Conservation (phyloP, 2,888 invertebrate species). For the Acanthopleura granulata region DNA sequence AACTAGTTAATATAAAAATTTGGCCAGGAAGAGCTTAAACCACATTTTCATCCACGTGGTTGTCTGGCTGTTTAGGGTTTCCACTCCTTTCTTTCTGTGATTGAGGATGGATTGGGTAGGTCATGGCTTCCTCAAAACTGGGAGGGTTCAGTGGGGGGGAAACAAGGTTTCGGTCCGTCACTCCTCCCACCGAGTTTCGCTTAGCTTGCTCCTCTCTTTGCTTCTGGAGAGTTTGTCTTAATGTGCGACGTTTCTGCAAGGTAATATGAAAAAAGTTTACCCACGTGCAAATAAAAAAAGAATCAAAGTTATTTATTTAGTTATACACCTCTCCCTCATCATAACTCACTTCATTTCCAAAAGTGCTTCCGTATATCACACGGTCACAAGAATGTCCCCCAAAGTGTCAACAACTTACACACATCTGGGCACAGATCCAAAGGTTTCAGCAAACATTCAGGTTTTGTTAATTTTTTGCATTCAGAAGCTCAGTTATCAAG, state of each 20-base stretch:
- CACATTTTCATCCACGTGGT: constrained; percentile 7
- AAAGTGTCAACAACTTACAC: too few species aligned
- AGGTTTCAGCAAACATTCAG: too few species aligned
- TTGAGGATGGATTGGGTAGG: constrained; percentile 12
- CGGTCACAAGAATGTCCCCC: too few species aligned
- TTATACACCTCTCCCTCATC: too few species aligned
- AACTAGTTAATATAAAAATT: too few species aligned
- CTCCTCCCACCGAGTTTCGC: not conserved
- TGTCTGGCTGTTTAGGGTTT: not conserved
- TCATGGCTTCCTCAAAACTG: constrained; percentile 16
- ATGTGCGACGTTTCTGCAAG: constrained; percentile 88
- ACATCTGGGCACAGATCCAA: too few species aligned
- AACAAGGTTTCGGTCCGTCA: not conserved
- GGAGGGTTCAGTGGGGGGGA: constrained; percentile 7
- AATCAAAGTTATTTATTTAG: too few species aligned
- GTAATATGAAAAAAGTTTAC: not conserved
- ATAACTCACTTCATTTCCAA: too few species aligned
- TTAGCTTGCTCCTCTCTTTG: constrained; percentile 47
- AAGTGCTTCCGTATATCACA: too few species aligned
- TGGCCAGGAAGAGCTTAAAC: not conserved
- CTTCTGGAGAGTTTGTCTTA: constrained; percentile 79
- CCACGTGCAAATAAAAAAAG: too few species aligned
- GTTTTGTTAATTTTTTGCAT: too few species aligned
- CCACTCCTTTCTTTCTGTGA: not conserved
- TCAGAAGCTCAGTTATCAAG: too few species aligned